Evolutionary conservation across 1,140 invertebrate species (phyloP).

Genomic region (Nomia melanderi): DNA sequence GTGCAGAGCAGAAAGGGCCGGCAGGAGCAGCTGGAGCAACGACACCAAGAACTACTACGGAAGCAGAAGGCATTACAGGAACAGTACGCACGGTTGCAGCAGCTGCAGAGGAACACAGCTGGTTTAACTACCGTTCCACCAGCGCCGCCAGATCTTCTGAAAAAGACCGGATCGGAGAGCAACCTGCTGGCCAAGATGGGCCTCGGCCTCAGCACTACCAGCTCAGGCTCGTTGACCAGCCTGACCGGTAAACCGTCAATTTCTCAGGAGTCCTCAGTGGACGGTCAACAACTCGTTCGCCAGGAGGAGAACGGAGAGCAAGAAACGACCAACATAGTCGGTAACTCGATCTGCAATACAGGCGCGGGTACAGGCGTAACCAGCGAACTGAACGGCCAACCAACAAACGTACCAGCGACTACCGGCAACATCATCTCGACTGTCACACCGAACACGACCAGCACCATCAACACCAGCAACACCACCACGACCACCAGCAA

Average conservation of each 20-base stretch:
- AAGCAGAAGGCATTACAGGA: slow-evolving; percentile 94
- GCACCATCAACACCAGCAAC: slow-evolving; percentile 83
- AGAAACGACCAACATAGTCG: background rate
- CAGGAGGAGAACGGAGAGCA: slow-evolving; percentile 62
- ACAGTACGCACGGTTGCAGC: slow-evolving; percentile 92
- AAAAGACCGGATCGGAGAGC: slow-evolving; percentile 94
- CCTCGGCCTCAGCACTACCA: slow-evolving; percentile 83
- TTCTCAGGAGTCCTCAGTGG: slow-evolving; percentile 14
- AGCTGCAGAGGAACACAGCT: slow-evolving; percentile 89
- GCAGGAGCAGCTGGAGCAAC: slow-evolving; percentile 89
- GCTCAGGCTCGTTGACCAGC: slow-evolving; percentile 85
- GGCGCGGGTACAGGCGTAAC: slow-evolving; percentile 58
- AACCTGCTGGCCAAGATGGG: slow-evolving; percentile 93
- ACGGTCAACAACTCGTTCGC: slow-evolving; percentile 12
- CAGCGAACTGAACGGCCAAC: slow-evolving; percentile 13
- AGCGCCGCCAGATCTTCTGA: slow-evolving; percentile 85
- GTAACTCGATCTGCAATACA: slow-evolving; percentile 19
- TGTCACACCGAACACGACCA: slow-evolving; percentile 44
- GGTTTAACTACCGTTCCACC: slow-evolving; percentile 82
- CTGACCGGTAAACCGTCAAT: slow-evolving; percentile 74
- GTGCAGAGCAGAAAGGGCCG: slow-evolving; percentile 82
- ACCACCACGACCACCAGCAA: slow-evolving; percentile 83
- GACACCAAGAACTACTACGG: slow-evolving; percentile 91
- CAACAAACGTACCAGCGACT: slow-evolving; percentile 75
- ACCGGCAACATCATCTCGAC: slow-evolving; percentile 74